These are phyloP conservation scores for Bombus haemorrhoidalis DNA, from an alignment of 1,140 invertebrate genomes.

Conservation along the genomic window DNA sequence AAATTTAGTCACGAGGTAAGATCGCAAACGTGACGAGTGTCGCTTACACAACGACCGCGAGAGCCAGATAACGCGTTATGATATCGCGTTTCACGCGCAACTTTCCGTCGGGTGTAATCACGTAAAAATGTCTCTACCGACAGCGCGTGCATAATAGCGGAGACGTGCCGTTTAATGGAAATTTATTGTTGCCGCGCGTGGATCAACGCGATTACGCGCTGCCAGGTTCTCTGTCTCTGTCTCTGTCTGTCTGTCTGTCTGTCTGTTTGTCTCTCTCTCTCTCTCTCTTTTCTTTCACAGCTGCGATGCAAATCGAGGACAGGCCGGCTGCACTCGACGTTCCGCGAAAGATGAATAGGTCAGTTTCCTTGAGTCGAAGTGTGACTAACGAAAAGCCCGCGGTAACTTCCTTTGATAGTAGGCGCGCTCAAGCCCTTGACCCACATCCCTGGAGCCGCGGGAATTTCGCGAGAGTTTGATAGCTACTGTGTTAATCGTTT, in stretches of 20 bases:
- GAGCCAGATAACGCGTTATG: conserved; percentile 29
- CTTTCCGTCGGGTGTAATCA: conserved; percentile 8
- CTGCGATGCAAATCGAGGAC: conserved; percentile 33
- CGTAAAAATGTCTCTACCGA: conserved; percentile 17
- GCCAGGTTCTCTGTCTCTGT: neutral
- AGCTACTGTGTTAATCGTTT: conserved; percentile 3
- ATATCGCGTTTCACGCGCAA: conserved; percentile 14
- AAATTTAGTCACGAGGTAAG: neutral
- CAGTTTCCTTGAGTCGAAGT: conserved; percentile 64
- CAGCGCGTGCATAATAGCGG: conserved; percentile 17
- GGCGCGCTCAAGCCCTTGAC: conserved; percentile 69
- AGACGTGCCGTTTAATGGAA: conserved; percentile 41
- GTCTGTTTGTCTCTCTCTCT: too few relatives aligned
- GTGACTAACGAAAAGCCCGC: conserved; percentile 61
- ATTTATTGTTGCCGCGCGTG: conserved; percentile 25
- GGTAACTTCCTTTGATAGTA: conserved; percentile 70
- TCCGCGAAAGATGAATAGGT: conserved; percentile 66
- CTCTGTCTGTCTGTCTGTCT: too few relatives aligned
- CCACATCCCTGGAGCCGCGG: conserved; percentile 44
- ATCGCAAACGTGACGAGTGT: neutral
- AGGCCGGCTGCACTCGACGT: conserved; percentile 31
- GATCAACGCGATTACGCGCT: neutral
- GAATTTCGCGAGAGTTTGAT: conserved; percentile 45
- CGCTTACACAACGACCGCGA: neutral
- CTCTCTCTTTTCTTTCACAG: neutral